A percentile compares a stretch with the other conserved stretches of the same genome.
These are phyloP conservation scores for Agrypnia vestita DNA, from an alignment of 1,140 invertebrate species.

Conservation along the genomic window DNA sequence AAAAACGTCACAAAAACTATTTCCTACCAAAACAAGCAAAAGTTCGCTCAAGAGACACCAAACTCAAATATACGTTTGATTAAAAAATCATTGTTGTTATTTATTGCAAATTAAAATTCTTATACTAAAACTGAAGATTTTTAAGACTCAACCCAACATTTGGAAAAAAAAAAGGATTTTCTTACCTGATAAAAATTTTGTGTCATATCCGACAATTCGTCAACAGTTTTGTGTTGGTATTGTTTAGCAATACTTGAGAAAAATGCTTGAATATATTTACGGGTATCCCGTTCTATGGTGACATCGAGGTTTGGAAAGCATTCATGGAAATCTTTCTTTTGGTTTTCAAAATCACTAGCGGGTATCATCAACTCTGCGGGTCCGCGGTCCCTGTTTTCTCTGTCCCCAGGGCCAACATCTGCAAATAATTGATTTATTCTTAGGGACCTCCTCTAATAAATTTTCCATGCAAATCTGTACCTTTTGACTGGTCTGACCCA, in stretches of 20 bases:
- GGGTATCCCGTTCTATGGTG: conserved; percentile 78
- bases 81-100: too few relatives aligned
- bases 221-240: conserved; percentile 79
- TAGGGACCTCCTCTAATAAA: too few relatives aligned
- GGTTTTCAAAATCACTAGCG: conserved; percentile 64
- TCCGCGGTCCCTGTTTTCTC: conserved; percentile 41
- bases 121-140: too few relatives aligned
- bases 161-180: too few relatives aligned
- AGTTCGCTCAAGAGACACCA: too few relatives aligned
- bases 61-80: too few relatives aligned
- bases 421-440: not conserved
- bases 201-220: conserved; percentile 91
- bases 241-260: conserved; percentile 79
- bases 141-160: too few relatives aligned
- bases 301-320: conserved; percentile 67
- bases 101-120: too few relatives aligned
- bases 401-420: conserved; percentile 52
- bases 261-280: conserved; percentile 79
- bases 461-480: too few relatives aligned
- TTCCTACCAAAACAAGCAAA: too few relatives aligned
- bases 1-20: too few relatives aligned
- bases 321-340: conserved; percentile 67
- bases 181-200: conserved; percentile 92
- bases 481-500: too few relatives aligned
- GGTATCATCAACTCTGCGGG: conserved; percentile 37